Evolutionary conservation across 2,888 invertebrate genomes (phyloP), one percentile per base, ranked within the genome.

Genomic region (Cantharis flavilabris): DNA sequence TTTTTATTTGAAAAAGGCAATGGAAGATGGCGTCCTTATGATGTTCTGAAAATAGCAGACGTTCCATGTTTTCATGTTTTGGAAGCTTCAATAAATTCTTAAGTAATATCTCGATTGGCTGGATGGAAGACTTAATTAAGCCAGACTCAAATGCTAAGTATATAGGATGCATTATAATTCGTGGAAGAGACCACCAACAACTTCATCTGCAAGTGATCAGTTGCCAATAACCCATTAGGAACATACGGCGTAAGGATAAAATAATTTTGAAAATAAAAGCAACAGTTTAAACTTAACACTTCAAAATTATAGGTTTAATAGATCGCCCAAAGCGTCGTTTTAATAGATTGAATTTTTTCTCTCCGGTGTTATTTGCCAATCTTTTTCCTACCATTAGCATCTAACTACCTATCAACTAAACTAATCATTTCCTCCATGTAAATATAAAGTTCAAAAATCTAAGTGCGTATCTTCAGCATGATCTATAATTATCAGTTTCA

Each of bases 11-110:
- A 71, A 26, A 71, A 75, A 65, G 71, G 65, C 70, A 74, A 64
- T 71, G 71, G 28, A 75, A 70, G 75, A 70, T 71, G 69, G 63
- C 70, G 75, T 65, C 65, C 71, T 67, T 75, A 71, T 28, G 75
- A 75, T 71, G 70, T 75, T 75, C 75, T 71, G 65, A 62, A 49
- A 49, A 49, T 49, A 49, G n/a, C 49, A 49, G 2, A 7, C 49
- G n/a, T 9, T 5, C 49, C 13, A 16, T 16, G 16, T 16, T 16
- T 16, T 1, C 16, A 16, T 16, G n/a, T 10, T 13, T 67, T 23
- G 23, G 18, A 23, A 18, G 11, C 20, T 65, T 65, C 18, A 26
- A 26, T 7, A 20, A 23, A 67, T 67, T 67, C n/a, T 16, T 23
- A 3, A 16, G 65, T 49, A 49, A 49, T n/a, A n/a, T 49, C 49